Evolutionary conservation across 2,113 vertebrate species (phyloP), one percentile per base, ranked within the genome.

Genomic region (Sceloporus tristichus): DNA sequence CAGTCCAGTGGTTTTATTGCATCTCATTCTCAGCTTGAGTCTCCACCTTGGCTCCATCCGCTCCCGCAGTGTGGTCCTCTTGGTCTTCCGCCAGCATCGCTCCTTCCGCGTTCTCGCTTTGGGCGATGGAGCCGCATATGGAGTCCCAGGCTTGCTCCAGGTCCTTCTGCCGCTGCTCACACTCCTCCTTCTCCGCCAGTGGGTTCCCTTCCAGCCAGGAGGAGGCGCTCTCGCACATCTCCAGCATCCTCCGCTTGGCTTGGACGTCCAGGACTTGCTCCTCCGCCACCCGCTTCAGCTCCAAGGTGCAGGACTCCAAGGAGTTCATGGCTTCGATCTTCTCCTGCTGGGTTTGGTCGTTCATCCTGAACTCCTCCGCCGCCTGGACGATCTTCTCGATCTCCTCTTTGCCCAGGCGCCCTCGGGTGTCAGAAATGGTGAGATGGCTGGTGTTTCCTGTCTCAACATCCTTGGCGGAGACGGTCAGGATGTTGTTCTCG

Each of bases 401-500:
- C 11, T 92, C 92, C 70, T 91, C 90, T 62, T 90, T 90, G 42
- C 90, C 89, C 16, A 93, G 85, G 23, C 90, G 70, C 14, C 92
- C 91, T 23, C 91, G 92, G 76, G 91, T 90, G 70, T 91, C 92
- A 0, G 91, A 90, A 34, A 93, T 92, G 16, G 87, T 91, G 68
- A 92, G 18, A 2, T 81, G 78, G 92, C 59, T 92, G 89, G 78
- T 87, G 92, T 85, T 90, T 81, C 97, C 97, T 5, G 97, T 97
- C 95, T 97, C 97, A 93, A 97, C 97, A 87, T 98, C 97, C 0
- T 94, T 97, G 73, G 97, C 97, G 38, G 97, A 97, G 25, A 97
- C 97, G 34, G 97, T 98, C 94, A 98, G 96, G 93, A 98, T 97
- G 8, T 97, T 97, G 7, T 98, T 98, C 34, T 97, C 97, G 75